Conservation (phyloP, 2,797 vertebrate species). For the Phylloscopus collybita region DNA sequence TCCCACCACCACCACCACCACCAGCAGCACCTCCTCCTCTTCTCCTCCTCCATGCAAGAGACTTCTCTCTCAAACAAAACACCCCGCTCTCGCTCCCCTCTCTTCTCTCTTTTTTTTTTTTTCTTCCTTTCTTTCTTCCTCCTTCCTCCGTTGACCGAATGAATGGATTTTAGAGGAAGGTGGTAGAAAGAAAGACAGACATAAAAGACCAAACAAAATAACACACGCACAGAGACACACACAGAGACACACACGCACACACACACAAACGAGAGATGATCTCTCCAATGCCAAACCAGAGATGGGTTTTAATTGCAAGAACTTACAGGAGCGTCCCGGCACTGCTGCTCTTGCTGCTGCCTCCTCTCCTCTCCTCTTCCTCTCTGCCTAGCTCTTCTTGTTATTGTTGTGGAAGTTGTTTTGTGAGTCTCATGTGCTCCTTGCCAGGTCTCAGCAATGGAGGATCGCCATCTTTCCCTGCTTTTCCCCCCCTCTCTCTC, state of each 20-base stretch:
- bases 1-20: slow-evolving; percentile 70
- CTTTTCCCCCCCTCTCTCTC: slow-evolving; percentile 80
- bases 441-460: slow-evolving; percentile 95
- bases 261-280: slow-evolving; percentile 41
- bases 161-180: slow-evolving; percentile 74
- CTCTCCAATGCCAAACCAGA: slow-evolving; percentile 73
- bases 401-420: slow-evolving; percentile 91
- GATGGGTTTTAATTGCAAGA: slow-evolving; percentile 76
- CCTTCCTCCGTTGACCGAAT: slow-evolving; percentile 72
- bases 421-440: slow-evolving; percentile 91
- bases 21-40: slow-evolving; percentile 67
- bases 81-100: slow-evolving; percentile 28
- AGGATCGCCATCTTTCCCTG: slow-evolving; percentile 99
- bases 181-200: slow-evolving; percentile 28
- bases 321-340: slow-evolving; percentile 82
- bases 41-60: slow-evolving; percentile 77
- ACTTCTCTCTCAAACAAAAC: slow-evolving; percentile 76
- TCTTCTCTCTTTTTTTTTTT: background rate
- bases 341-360: slow-evolving; percentile 75
- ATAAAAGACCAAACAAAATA: slow-evolving; percentile 18
- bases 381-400: slow-evolving; percentile 80
- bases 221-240: background rate
- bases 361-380: slow-evolving; percentile 81
- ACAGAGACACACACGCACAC: background rate
- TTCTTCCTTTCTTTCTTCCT: slow-evolving; percentile 16